A percentile compares a stretch with the other conserved stretches of the same genome.
phyloP scores from a whole-genome alignment of 1,140 invertebrate species.

The Harpegnathos saltator region DNA sequence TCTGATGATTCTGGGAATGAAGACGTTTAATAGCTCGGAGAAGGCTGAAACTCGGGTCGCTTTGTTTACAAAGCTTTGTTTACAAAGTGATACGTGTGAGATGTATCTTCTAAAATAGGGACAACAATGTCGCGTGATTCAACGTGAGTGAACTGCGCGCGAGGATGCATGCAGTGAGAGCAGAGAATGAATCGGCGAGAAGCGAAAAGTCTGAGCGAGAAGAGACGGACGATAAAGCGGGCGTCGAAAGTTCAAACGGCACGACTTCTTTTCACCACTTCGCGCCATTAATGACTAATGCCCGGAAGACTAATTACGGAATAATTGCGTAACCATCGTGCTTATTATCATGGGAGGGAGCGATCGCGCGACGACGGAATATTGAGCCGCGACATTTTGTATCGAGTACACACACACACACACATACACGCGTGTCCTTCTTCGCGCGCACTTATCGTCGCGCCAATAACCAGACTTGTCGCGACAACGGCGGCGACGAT shows the following conservation, averaged over 20 bases:
- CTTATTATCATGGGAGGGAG: not conserved
- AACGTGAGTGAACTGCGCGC: not conserved
- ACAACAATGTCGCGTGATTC: not conserved
- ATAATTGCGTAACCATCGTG: not conserved
- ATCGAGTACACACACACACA: too few species aligned
- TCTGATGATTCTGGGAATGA: too few species aligned
- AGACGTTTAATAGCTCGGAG: too few species aligned
- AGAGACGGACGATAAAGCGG: not conserved
- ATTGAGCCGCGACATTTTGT: not conserved
- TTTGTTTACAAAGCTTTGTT: too few species aligned
- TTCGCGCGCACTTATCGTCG: not conserved
- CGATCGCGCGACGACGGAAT: not conserved
- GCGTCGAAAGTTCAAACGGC: not conserved
- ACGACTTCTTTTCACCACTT: not conserved
- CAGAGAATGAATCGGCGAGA: not conserved
- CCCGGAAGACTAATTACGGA: not conserved
- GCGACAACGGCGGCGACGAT: not conserved
- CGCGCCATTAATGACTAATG: not conserved
- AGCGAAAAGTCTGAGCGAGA: not conserved
- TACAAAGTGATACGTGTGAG: too few species aligned
- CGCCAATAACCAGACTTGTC: not conserved
- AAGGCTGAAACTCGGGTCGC: too few species aligned
- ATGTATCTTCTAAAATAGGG: too few species aligned
- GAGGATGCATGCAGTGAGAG: not conserved
- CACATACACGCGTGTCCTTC: not conserved